Conservation (phyloP, 2,797 vertebrate species). For the Threskiornis aethiopicus region DNA sequence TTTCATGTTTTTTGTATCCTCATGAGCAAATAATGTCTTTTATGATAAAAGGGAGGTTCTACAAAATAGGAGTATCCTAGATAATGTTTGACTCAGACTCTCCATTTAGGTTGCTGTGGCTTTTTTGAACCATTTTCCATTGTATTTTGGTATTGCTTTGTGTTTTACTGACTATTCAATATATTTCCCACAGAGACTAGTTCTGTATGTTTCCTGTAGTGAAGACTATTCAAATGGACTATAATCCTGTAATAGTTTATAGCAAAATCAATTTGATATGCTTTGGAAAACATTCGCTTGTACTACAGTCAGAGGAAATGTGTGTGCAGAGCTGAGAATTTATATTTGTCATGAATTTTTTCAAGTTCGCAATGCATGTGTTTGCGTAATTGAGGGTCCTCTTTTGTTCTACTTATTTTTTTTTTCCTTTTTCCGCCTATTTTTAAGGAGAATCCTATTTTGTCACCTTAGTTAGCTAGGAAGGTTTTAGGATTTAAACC, state of each 20-base stretch:
- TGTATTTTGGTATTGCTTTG: neutral
- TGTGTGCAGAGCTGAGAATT: conserved; percentile 20
- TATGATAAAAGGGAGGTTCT: neutral
- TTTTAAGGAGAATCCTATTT: neutral
- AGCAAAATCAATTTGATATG: conserved; percentile 49
- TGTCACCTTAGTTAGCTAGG: neutral
- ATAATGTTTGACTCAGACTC: neutral
- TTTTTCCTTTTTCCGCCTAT: neutral
- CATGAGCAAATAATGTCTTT: neutral
- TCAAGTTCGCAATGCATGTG: neutral
- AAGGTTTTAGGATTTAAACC: neutral
- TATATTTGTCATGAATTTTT: neutral
- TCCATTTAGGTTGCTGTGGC: neutral
- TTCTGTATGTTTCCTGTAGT: conserved; percentile 28
- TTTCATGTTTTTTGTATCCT: neutral
- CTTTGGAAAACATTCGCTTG: neutral
- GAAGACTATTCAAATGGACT: conserved; percentile 40
- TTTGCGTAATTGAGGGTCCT: neutral
- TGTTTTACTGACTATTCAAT: conserved; percentile 46
- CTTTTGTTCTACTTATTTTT: neutral
- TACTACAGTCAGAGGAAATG: conserved; percentile 2
- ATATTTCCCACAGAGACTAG: neutral
- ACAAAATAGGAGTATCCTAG: neutral
- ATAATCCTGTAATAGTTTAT: conserved; percentile 38
- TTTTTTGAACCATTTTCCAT: neutral